phyloP scores from a whole-genome alignment of 2,797 vertebrate genomes.

The Eospalax fontanierii region DNA sequence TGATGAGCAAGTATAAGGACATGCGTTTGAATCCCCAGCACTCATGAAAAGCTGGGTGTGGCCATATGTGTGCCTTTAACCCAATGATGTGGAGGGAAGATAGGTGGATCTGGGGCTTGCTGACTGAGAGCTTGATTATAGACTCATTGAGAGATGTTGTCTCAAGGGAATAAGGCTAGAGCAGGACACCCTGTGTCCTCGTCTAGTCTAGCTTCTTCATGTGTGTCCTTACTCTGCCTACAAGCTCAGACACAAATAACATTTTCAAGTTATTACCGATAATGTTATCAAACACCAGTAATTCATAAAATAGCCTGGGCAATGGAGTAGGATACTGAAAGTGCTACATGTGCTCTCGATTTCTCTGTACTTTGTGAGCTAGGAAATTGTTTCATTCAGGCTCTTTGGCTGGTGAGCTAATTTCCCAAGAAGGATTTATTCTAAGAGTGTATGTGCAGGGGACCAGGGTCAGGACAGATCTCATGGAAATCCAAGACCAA shows the following conservation, averaged over 20 bases:
- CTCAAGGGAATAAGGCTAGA: background rate
- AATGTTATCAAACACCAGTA: background rate
- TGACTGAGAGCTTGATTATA: background rate
- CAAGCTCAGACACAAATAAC: background rate
- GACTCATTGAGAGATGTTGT: background rate
- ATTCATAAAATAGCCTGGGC: background rate
- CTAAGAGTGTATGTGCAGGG: background rate
- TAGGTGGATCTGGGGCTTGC: background rate
- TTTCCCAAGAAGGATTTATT: background rate
- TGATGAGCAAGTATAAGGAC: too few species aligned
- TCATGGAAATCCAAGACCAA: background rate
- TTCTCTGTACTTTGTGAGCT: background rate
- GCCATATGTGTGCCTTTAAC: background rate
- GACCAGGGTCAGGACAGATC: background rate
- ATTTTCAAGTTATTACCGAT: background rate
- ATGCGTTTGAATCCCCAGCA: background rate
- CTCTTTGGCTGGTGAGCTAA: background rate
- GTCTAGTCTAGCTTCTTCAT: background rate
- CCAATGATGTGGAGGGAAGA: too few species aligned
- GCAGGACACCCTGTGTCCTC: background rate
- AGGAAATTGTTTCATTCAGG: conserved; percentile 4
- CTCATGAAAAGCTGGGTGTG: too few species aligned
- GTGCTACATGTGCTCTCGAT: background rate
- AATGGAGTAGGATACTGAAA: background rate
- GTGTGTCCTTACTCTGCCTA: background rate